Evolutionary conservation across 2,888 invertebrate genomes (phyloP), one percentile per base, ranked within the genome.

Genomic region (Chaetoderma sp.): DNA sequence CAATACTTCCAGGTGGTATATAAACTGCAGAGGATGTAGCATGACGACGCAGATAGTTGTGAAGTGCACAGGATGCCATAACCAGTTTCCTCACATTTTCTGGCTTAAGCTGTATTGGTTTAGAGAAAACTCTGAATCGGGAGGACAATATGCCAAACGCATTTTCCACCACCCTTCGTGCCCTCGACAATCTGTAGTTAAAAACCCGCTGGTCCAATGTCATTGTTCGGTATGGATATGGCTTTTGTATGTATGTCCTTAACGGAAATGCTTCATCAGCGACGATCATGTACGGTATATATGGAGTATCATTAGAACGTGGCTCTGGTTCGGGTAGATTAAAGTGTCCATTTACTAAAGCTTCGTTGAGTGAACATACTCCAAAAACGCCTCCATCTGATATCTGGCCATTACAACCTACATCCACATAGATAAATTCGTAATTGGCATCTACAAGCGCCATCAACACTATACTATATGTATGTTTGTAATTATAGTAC

Each of bases 191-290:
- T 16, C 49, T 21, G 23, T 56, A 56, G 36, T 56, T 56, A 36
- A 56, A 56, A 39, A 56, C 39, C 10, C 56, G 56, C 23, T 56
- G 32, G 18, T 56, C 56, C 23, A 36, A n/a, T n/a, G 56, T 56
- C 21, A 56, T 33, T 18, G 36, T 39, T 10, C 36, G 32, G 18
- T 56, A 39, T 5, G 28, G 10, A 33, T 56, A 33, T 6, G 56
- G 56, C 28, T 58, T 58, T 45, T 45, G 36, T 21, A 58, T 58
- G 27, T 21, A 18, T 16, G 1, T 30, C 18, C 45, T 58, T 4
- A 45, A 36, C 16, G 58, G 58, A 32, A 58, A 58, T 21, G 58
- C 58, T n/a, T 58, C 45, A 25, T 58, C 58, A 13, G 44, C 45
- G 16, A 58, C 25, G 21, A 58, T 28, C 16, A 25, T 27, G 28